Percentiles rank a stretch among this genome's conserved stretches.
phyloP scores from a whole-genome alignment of 2,113 vertebrate genomes.

The Xiphophorus maculatus region DNA sequence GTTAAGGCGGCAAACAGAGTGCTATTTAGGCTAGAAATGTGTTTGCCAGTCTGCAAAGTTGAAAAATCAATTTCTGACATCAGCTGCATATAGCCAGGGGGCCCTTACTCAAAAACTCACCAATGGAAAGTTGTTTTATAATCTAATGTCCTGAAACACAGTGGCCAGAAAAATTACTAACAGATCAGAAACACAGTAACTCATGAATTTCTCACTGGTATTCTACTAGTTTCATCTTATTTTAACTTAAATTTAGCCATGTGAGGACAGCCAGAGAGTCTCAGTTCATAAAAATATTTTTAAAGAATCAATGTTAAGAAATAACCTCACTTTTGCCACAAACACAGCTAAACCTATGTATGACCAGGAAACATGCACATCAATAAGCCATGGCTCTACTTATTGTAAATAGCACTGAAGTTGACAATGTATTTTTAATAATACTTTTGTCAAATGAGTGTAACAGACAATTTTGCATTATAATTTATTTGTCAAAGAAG shows the following conservation, averaged over 20 bases:
- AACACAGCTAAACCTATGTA: no score
- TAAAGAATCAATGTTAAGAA: background rate
- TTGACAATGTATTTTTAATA: no score
- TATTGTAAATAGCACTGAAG: no score
- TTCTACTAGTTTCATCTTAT: background rate
- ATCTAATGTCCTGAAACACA: slow-evolving; percentile 1
- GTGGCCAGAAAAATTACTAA: background rate
- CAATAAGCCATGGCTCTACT: no score
- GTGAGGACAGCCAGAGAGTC: background rate
- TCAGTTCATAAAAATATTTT: background rate
- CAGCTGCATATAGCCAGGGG: slow-evolving; percentile 6
- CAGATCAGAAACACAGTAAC: background rate
- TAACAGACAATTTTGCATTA: no score
- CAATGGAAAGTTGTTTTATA: slow-evolving; percentile 11
- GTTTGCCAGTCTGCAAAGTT: slow-evolving; percentile 3
- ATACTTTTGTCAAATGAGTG: no score
- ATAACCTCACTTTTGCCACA: background rate
- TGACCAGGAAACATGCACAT: no score
- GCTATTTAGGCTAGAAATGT: slow-evolving; percentile 4
- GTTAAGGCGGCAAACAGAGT: slow-evolving; percentile 9
- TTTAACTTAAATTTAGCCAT: background rate
- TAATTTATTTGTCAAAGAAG: no score
- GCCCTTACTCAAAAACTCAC: slow-evolving; percentile 5
- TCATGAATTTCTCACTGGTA: background rate
- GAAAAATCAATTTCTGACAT: slow-evolving; percentile 10